Evolutionary conservation across 30 jellyfish, hydroid and myxozoan species (phyloP), one percentile per base, ranked within the genome.

Genomic region (Catostylus mosaicus): DNA sequence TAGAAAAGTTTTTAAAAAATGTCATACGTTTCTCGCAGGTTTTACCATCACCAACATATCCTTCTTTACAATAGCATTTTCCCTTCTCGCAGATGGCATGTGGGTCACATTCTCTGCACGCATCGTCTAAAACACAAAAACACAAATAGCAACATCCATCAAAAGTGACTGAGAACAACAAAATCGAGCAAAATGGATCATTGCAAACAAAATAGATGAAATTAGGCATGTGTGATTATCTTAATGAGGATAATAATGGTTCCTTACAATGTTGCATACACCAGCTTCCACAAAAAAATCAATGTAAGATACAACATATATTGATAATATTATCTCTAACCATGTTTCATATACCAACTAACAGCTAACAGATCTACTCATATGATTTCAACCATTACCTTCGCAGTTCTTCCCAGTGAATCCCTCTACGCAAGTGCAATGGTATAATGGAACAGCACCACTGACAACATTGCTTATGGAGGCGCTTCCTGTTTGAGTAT

Each of bases 341-440:
- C n/a, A n/a, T n/a, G n/a, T n/a, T n/a, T n/a, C n/a, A n/a, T n/a
- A n/a, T n/a, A n/a, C n/a, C 20, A 20, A 10, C 61, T 46, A 46
- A 14, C 19, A 10, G 12, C 12, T 14, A 46, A 46, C 20, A 46
- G 20, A 20, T 20, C 12, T 10, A 20, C 20, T 10, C 20, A 14
- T 46, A 20, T 10, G 61, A 14, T 10, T 16, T 16, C 20, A 8
- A 27, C 22, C 0, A 40, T 18, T 81, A 94, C 99, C 99, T 94
- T 94, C 99, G 64, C 99, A 94, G 56, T 94, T 94, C 78, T 94
- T 94, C 24, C 99, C 99, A n/a, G 99, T 80, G 85, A 66, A 94
- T 19, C 99, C 99, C 59, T 94, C 99, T 9, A 91, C 67, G 78
- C 99, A 94, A 51, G 94, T 97, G 77, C 99, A 94, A 37, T 94